Conservation (phyloP, 2,888 invertebrate genomes). For the Dascillus cervinus region DNA sequence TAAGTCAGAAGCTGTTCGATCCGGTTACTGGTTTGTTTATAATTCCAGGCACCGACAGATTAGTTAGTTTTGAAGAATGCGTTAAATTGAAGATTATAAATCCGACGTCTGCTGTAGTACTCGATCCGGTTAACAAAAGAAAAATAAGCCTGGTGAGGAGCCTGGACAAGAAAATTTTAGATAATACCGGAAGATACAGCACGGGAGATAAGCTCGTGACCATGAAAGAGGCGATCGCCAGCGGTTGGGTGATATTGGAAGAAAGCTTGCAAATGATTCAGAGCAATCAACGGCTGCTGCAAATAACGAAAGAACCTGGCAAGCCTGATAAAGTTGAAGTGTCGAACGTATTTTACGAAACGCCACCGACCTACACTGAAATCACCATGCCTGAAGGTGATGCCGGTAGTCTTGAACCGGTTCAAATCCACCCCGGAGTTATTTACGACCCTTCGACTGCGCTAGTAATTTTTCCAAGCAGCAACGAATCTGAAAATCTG, state of each 20-base stretch:
- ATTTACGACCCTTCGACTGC: constrained; percentile 74
- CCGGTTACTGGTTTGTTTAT: constrained; percentile 75
- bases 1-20: constrained; percentile 74
- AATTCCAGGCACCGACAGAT: constrained; percentile 78
- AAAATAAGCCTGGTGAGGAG: constrained; percentile 62
- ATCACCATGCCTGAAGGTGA: constrained; percentile 44
- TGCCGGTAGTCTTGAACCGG: constrained; percentile 51
- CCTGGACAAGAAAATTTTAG: constrained; percentile 70
- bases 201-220: constrained; percentile 50
- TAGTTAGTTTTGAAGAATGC: constrained; percentile 81
- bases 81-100: constrained; percentile 79
- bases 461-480: constrained; percentile 63
- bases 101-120: constrained; percentile 70
- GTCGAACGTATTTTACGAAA: constrained; percentile 47
- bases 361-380: constrained; percentile 44
- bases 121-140: constrained; percentile 67
- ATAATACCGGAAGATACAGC: constrained; percentile 69
- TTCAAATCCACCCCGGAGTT: constrained; percentile 64
- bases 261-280: constrained; percentile 43
- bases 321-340: constrained; percentile 67
- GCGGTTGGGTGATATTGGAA: constrained; percentile 56
- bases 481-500: constrained; percentile 63
- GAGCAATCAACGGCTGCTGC: constrained; percentile 55
- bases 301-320: constrained; percentile 64
- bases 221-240: constrained; percentile 68